Evolutionary conservation across 2,888 invertebrate genomes (phyloP), one percentile per base, ranked within the genome.

Genomic region (Torymus auratus): DNA sequence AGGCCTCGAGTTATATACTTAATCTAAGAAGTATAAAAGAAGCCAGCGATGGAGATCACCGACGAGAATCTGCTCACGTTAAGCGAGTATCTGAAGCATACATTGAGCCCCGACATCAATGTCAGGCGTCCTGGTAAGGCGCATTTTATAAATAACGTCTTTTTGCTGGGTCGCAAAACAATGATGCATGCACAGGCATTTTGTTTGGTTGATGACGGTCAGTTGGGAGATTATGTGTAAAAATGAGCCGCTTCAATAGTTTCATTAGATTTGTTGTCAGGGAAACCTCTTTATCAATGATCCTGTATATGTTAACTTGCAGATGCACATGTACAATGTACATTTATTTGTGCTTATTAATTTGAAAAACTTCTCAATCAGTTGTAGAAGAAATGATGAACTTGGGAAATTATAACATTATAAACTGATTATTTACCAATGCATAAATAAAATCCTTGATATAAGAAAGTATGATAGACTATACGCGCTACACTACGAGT

Each of bases 61-160:
- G 97, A 97, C 74, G 95, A 94, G 65, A 98, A 98, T 92, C 92
- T 97, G 85, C 93, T 94, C 85, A 95, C 96, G 12, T 92, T 98
- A 85, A 95, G 96, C 69, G 94, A 95, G 86, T 98, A 97, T 91
- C 93, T 98, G 85, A 95, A 96, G 87, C 96, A 97, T 91, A 98
- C 98, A 3, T 92, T 99, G 52, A 96, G 94, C 88, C 96, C 97
- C 0, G 97, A 98, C 90, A 93, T 94, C 28, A 94, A 94, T 88
- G 92, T 96, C 78, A 93, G 98, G 84, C 93, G 96, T 90, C 96
- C 97, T 91, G 98, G 98, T 97, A 92, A 92, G 75, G 82, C 84
- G 82, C 84, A 41, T 58, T 77, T 74, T 78, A 75, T 71, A 76
- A 80, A 76, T 76, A 80, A 73, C 52, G 41, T 50, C 15, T 52